A percentile compares a stretch with the other conserved stretches of the same genome.
These are phyloP conservation scores for Merops nubicus DNA, from an alignment of 2,113 vertebrate genomes.

Conservation along the genomic window DNA sequence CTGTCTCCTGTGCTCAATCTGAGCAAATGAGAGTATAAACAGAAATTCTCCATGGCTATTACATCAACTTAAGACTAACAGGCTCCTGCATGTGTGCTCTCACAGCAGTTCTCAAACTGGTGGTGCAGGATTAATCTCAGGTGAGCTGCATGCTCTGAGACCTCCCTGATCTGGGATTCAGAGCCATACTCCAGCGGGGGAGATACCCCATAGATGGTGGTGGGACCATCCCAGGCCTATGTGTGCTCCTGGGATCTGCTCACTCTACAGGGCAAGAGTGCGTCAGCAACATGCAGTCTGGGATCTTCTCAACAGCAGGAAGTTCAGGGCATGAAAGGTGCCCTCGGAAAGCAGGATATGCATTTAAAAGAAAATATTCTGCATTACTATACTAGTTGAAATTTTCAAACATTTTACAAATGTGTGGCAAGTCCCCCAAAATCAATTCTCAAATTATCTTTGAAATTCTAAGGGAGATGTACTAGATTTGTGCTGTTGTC, in stretches of 20 bases:
- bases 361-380: not conserved
- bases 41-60: not conserved
- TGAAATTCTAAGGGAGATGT: not conserved
- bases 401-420: not conserved
- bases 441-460: not conserved
- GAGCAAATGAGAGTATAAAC: not conserved
- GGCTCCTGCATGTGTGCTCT: not conserved
- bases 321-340: not conserved
- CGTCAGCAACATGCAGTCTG: accelerated
- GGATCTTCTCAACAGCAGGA: not conserved
- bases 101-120: not conserved
- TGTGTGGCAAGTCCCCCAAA: not conserved
- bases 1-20: not conserved
- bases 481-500: not conserved
- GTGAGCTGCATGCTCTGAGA: not conserved
- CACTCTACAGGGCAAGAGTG: not conserved
- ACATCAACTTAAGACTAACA: accelerated
- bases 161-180: not conserved
- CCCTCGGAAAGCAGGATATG: not conserved
- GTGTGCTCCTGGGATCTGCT: not conserved
- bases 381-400: not conserved
- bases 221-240: not conserved
- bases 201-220: accelerated
- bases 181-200: not conserved
- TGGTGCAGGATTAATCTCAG: not conserved